These are phyloP conservation scores for Globodera ellingtonae DNA, from an alignment of 1,140 invertebrate species.

Conservation along the genomic window DNA sequence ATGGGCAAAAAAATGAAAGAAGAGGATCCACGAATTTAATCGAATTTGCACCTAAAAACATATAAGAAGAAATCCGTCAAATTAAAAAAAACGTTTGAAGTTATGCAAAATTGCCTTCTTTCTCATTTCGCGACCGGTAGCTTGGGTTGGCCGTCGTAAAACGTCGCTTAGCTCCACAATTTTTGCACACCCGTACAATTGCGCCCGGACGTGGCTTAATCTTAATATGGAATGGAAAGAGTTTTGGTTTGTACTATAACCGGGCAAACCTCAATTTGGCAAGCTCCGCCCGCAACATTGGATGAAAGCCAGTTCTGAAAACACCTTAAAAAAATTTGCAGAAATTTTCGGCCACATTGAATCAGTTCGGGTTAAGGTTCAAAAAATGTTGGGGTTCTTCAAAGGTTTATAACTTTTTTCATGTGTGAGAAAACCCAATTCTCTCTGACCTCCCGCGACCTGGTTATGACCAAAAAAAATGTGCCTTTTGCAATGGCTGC, in stretches of 20 bases:
- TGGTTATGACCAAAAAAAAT: not conserved
- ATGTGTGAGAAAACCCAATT: too few relatives aligned
- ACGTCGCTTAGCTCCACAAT: not conserved
- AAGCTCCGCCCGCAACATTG: too few relatives aligned
- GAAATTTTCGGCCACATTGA: too few relatives aligned
- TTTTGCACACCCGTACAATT: not conserved
- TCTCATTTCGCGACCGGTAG: not conserved
- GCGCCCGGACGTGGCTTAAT: not conserved
- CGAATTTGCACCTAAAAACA: too few relatives aligned
- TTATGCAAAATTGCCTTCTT: not conserved
- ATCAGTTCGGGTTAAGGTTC: too few relatives aligned
- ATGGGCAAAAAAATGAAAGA: too few relatives aligned
- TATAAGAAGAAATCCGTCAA: too few relatives aligned
- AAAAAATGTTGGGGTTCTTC: too few relatives aligned
- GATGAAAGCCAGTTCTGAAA: not conserved
- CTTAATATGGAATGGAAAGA: not conserved
- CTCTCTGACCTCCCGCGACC: too few relatives aligned
- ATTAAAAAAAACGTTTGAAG: too few relatives aligned
- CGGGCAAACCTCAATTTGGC: not conserved
- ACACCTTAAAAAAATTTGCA: not conserved
- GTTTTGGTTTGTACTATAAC: not conserved
- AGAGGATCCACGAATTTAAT: too few relatives aligned
- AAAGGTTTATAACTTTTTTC: too few relatives aligned
- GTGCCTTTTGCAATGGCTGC: constrained; percentile 21
- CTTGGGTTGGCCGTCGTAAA: not conserved